Percentiles rank a stretch among this genome's conserved stretches.
These are phyloP conservation scores for Astyanax mexicanus DNA, from an alignment of 2,797 vertebrate species.

Conservation along the genomic window DNA sequence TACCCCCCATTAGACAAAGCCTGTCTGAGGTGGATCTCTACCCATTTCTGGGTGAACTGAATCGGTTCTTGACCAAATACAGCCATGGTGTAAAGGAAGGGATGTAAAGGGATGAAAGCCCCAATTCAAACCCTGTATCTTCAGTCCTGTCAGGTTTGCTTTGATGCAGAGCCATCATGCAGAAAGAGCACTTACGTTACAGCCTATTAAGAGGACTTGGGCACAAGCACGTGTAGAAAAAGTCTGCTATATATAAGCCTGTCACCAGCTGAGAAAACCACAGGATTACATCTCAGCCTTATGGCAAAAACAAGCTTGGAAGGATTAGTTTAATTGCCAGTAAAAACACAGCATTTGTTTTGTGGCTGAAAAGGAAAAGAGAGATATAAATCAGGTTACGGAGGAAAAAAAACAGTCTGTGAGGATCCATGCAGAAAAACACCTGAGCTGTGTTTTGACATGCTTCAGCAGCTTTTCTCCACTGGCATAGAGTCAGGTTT, in stretches of 20 bases:
- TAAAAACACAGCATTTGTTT: background rate
- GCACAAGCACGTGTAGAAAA: no score
- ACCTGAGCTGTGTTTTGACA: slow-evolving; percentile 70
- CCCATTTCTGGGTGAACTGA: background rate
- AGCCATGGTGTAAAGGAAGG: background rate
- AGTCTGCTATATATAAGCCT: no score
- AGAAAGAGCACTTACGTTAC: background rate
- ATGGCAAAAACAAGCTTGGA: slow-evolving; percentile 55
- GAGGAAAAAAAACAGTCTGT: slow-evolving; percentile 62
- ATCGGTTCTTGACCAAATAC: background rate
- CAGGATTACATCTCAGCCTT: slow-evolving; percentile 34
- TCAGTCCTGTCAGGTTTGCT: background rate
- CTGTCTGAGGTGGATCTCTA: background rate
- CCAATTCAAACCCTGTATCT: background rate
- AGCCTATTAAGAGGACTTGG: background rate
- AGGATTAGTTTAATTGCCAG: slow-evolving; percentile 67
- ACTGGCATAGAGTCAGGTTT: background rate
- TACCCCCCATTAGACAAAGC: background rate
- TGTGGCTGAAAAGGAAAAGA: background rate
- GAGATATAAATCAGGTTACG: slow-evolving; percentile 51
- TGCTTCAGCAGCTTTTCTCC: slow-evolving; percentile 46
- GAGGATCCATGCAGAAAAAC: slow-evolving; percentile 62
- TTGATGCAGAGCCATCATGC: no score
- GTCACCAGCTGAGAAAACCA: slow-evolving; percentile 30
- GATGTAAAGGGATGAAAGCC: background rate